Evolutionary conservation across 2,113 vertebrate genomes (phyloP).

Genomic region (Scolopax mira): DNA sequence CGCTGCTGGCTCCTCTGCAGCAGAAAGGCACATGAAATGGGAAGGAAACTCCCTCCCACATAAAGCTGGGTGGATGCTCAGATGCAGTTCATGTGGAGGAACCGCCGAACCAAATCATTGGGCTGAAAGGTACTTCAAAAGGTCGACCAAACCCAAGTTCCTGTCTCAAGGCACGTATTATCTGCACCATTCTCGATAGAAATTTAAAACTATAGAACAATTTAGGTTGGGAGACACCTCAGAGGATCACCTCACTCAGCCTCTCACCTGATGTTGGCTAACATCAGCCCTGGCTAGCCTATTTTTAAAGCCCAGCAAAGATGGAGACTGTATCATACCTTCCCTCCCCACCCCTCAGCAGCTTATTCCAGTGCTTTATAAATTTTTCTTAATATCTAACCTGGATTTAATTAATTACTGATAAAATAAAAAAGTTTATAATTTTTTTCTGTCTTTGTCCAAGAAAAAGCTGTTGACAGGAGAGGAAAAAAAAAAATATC

Average conservation of each 20-base stretch:
- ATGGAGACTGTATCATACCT: accelerated
- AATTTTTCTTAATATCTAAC: not conserved
- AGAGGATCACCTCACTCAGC: not conserved
- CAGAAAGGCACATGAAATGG: accelerated
- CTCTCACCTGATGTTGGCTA: not conserved
- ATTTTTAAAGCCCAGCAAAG: not conserved
- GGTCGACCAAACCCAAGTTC: not conserved
- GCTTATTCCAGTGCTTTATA: not conserved
- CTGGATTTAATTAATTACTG: not conserved
- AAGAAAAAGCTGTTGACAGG: not conserved
- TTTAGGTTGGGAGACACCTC: not conserved
- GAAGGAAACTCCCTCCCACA: not conserved
- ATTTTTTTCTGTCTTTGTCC: not conserved
- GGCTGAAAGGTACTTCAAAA: not conserved
- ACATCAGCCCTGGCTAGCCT: not conserved
- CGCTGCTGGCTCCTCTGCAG: not conserved
- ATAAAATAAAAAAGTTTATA: not conserved
- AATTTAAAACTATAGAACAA: not conserved
- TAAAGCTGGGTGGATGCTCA: not conserved
- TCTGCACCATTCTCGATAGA: not conserved
- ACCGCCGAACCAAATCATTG: not conserved
- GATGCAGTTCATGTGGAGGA: not conserved
- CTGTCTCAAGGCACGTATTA: not conserved
- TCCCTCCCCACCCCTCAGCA: too few species aligned
- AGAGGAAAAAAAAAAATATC: not conserved